A percentile compares a stretch with the other conserved stretches of the same genome.
Conservation (phyloP, 2,888 invertebrate species). For the Antheraea yamamai region DNA sequence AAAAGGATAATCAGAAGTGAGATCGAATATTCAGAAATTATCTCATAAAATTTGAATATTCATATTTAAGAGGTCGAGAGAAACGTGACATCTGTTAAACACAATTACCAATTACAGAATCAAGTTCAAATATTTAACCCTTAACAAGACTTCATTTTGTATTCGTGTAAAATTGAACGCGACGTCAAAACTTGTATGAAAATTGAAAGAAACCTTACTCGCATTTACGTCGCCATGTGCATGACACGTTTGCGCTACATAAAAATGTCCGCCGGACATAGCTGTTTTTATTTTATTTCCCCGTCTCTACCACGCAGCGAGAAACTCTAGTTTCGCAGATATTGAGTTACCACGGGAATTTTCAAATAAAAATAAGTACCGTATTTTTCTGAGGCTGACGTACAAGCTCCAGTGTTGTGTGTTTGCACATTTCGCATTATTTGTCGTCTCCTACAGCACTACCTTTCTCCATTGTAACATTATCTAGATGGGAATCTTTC, state of each 20-base stretch:
- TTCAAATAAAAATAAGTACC: slow-evolving; percentile 56
- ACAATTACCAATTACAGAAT: neutral
- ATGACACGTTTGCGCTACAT: neutral
- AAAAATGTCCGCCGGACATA: slow-evolving; percentile 33
- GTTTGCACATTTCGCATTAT: slow-evolving; percentile 34
- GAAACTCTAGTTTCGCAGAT: slow-evolving; percentile 70
- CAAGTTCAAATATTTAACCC: neutral
- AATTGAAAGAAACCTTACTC: neutral
- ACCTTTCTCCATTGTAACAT: slow-evolving; percentile 15
- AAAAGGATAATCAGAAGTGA: too few relatives aligned
- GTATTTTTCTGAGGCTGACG: slow-evolving; percentile 44
- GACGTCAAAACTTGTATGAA: neutral
- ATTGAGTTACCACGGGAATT: slow-evolving; percentile 66
- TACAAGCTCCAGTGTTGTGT: slow-evolving; percentile 28
- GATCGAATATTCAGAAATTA: too few relatives aligned
- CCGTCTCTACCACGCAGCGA: slow-evolving; percentile 49
- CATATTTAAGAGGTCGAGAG: too few relatives aligned
- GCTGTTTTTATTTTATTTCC: slow-evolving; percentile 65
- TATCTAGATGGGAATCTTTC: neutral
- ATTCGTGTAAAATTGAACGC: neutral
- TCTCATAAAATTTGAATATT: too few relatives aligned
- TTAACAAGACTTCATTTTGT: neutral
- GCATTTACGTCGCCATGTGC: neutral
- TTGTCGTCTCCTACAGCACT: slow-evolving; percentile 32
- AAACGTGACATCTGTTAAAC: neutral